Evolutionary conservation across 2,113 vertebrate genomes (phyloP).

Genomic region (Phoenicopterus ruber): DNA sequence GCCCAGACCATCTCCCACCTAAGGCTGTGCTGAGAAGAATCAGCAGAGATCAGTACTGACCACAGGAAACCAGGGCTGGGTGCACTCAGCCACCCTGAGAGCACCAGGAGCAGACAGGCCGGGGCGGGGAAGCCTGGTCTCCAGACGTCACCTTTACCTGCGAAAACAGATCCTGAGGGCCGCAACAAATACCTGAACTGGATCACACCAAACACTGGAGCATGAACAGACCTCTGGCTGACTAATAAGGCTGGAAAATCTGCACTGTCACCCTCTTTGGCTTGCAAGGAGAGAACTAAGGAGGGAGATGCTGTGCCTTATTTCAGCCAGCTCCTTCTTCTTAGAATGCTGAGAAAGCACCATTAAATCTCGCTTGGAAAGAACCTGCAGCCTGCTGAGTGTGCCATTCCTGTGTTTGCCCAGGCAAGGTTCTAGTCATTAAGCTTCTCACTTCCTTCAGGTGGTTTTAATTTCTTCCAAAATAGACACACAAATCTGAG

Average conservation of each 20-base stretch:
- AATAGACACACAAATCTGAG: not conserved
- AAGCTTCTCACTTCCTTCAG: not conserved
- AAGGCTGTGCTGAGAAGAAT: not conserved
- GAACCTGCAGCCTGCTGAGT: not conserved
- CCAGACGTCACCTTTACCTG: not conserved
- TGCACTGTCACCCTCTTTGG: not conserved
- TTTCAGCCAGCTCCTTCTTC: not conserved
- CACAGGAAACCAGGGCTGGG: not conserved
- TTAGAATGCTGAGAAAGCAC: not conserved
- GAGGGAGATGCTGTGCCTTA: not conserved
- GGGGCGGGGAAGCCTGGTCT: not conserved
- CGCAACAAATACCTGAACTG: not conserved
- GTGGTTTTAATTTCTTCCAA: not conserved
- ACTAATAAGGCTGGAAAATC: not conserved
- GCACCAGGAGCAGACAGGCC: not conserved
- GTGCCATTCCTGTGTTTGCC: not conserved
- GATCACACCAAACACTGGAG: not conserved
- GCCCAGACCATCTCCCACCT: not conserved
- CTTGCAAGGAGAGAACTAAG: not conserved
- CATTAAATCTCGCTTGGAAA: not conserved
- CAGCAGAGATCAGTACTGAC: not conserved
- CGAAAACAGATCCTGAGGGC: not conserved
- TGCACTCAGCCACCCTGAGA: not conserved
- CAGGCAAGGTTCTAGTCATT: not conserved
- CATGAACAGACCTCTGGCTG: not conserved